Conservation (phyloP, 35 echinoderm and acorn worm species). For the Eucidaris tribuloides region DNA sequence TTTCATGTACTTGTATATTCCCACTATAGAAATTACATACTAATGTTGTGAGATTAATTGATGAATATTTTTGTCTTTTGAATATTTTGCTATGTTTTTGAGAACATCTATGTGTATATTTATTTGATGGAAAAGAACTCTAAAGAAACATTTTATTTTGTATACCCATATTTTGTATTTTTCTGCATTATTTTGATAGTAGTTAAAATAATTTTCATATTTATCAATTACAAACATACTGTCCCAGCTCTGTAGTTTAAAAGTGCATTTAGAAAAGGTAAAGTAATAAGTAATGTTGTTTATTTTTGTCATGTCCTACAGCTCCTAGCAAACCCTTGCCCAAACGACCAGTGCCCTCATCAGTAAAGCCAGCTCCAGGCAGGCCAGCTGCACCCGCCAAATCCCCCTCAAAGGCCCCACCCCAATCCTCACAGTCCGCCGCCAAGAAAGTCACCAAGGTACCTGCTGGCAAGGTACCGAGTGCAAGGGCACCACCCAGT, state of each 20-base stretch:
- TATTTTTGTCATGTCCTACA: not conserved
- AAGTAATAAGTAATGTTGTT: not conserved
- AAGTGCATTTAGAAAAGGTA: not conserved
- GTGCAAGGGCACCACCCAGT: not conserved
- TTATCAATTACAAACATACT: not conserved
- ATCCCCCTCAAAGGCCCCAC: not conserved
- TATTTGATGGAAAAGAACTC: too few species aligned
- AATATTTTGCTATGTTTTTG: too few species aligned
- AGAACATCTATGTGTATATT: too few species aligned
- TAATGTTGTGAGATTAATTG: too few species aligned
- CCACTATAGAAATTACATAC: too few species aligned
- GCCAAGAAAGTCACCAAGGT: constrained; percentile 23
- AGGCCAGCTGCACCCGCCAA: not conserved
- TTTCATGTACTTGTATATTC: not conserved
- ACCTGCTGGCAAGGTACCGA: not conserved
- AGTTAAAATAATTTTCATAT: too few species aligned
- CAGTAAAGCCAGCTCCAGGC: not conserved
- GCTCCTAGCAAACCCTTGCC: not conserved
- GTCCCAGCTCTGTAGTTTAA: not conserved
- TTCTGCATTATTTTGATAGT: too few species aligned
- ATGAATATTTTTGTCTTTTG: too few species aligned
- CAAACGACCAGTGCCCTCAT: not conserved
- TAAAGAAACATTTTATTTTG: too few species aligned
- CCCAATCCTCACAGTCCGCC: not conserved
- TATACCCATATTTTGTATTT: too few species aligned